Base-by-base conservation (phyloP, 2,888 invertebrate genomes). In the Anthoptus insignis region DNA sequence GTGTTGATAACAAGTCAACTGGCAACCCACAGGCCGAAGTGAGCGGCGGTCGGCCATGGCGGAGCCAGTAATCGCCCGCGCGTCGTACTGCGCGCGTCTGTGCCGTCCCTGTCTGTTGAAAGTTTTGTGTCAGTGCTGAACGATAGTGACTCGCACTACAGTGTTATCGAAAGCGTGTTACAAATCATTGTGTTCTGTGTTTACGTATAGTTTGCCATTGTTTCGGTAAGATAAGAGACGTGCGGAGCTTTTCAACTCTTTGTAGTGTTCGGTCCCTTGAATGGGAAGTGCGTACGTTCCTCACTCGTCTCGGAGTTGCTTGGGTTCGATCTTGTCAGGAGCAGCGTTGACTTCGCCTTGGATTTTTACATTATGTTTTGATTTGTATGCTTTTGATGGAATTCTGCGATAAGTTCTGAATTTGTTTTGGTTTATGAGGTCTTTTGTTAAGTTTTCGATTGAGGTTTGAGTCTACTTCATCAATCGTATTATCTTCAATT, bases 1-100 rank as follows among this genome's bases (percentile, higher is more conserved):
- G 13, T 45, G 45, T 11, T 4, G 21, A 5, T 0, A 21, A n/a
- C 22, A 3, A 13, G 2, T 13, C 6, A n/a, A 24, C 64, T 79
- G 72, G 87, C 84, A 88, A 85, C 88, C 81, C 84, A 32, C 64
- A 39, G 58, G 72, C 52, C 69, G 73, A 78, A 89, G 91, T 89
- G 90, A 91, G 83, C 86, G 91, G 89, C 83, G 75, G 77, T 81
- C 84, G 89, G 81, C 88, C 90, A 80, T 88, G 87, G 84, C 47
- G 32, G 22, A 69, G 67, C 68, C 64, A 68, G 71, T 73, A 72
- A 66, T 76, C 72, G 66, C 39, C 67, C 68, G 68, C 73, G 71
- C 74, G 67, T 54, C 70, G 76, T 73, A 75, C 68, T 24, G 54
- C 52, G 57, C 59, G 53, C 71, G 73, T 57, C 29, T 39, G 9